Conservation (phyloP, 2,113 vertebrate genomes). For the Microtus richardsoni region DNA sequence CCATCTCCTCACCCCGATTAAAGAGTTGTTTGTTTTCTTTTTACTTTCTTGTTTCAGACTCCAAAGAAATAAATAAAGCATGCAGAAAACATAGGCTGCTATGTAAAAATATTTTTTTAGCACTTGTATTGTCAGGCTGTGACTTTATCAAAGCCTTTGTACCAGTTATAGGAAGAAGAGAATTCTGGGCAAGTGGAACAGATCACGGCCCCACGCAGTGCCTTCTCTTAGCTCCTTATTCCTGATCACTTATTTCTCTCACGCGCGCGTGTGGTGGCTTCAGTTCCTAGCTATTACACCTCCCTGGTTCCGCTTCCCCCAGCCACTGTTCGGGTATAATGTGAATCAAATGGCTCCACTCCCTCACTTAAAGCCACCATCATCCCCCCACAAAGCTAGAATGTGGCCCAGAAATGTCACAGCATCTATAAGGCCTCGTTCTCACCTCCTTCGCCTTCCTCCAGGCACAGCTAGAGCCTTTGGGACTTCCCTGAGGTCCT, state of each 20-base stretch:
- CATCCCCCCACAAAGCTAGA: background rate
- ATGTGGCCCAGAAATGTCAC: background rate
- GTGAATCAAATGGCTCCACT: background rate
- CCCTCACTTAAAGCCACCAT: background rate
- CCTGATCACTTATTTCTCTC: background rate
- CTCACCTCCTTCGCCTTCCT: background rate
- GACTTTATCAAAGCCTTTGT: background rate
- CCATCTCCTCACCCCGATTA: background rate
- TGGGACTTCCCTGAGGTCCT: background rate
- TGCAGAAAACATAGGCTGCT: background rate
- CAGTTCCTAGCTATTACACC: background rate
- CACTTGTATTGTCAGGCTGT: background rate
- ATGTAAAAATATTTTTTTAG: background rate
- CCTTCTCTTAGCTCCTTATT: background rate
- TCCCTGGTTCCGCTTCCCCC: background rate
- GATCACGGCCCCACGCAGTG: background rate
- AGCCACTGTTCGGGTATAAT: background rate
- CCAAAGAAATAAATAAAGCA: background rate
- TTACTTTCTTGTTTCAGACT: background rate
- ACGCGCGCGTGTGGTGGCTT: background rate
- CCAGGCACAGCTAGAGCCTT: accelerated
- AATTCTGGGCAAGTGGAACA: background rate
- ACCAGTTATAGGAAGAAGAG: background rate
- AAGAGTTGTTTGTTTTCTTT: background rate
- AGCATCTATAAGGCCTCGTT: background rate